phyloP scores from a whole-genome alignment of 2,113 vertebrate genomes.

The Silurus meridionalis region DNA sequence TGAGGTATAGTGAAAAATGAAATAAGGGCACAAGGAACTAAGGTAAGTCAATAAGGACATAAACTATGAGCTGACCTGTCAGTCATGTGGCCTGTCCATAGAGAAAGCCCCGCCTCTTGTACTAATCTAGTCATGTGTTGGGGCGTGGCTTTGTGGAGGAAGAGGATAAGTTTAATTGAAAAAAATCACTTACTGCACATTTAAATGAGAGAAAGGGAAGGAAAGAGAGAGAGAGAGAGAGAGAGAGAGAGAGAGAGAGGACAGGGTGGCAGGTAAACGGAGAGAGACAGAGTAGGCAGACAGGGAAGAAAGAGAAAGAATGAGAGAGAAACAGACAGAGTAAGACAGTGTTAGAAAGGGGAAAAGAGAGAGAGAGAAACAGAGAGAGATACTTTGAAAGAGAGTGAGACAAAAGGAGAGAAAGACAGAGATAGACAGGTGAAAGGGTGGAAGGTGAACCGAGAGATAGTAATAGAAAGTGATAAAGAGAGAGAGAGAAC shows the following conservation, averaged over 20 bases:
- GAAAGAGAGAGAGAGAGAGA: neutral
- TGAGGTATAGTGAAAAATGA: neutral
- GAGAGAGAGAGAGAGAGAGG: neutral
- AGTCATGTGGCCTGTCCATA: neutral
- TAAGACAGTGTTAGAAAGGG: rapidly evolving
- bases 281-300: neutral
- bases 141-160: neutral
- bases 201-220: neutral
- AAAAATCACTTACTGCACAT: neutral
- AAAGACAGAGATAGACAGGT: neutral
- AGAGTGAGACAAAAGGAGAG: neutral
- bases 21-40: neutral
- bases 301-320: neutral
- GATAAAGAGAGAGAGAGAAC: neutral
- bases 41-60: neutral
- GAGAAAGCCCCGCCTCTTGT: neutral
- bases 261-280: too few species aligned
- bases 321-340: neutral
- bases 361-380: neutral
- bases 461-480: neutral
- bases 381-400: neutral
- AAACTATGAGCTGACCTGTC: neutral
- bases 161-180: neutral
- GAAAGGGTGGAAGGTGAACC: neutral
- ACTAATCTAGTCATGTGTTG: neutral